These are phyloP conservation scores for Hippocampus abdominalis DNA, from an alignment of 2,113 vertebrate genomes.

Conservation along the genomic window DNA sequence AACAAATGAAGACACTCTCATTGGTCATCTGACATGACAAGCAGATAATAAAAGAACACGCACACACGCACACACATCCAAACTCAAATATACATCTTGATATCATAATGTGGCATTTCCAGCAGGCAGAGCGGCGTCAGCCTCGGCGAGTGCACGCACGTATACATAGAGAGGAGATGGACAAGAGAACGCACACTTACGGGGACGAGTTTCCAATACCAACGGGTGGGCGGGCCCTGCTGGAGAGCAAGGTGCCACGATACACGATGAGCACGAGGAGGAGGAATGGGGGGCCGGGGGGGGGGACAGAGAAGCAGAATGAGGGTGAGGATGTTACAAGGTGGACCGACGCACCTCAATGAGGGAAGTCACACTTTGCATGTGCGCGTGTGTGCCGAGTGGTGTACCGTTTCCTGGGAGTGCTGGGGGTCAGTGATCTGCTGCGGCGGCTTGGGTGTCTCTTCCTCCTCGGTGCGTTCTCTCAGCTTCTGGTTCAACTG, in stretches of 20 bases:
- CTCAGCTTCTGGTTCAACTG: constrained; percentile 80
- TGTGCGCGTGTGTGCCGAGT: constrained; percentile 6
- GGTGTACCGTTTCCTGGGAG: constrained; percentile 72
- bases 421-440: constrained; percentile 70
- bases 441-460: constrained; percentile 55
- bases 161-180: constrained; percentile 4
- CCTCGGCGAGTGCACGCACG: constrained; percentile 32
- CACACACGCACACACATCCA: not conserved
- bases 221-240: constrained; percentile 70
- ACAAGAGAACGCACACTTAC: constrained; percentile 60
- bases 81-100: not conserved
- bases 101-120: constrained; percentile 22
- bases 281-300: not conserved
- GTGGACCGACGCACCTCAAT: too few relatives aligned
- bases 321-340: constrained; percentile 21
- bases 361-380: not conserved
- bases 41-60: not conserved
- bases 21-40: constrained; percentile 3
- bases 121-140: constrained; percentile 46
- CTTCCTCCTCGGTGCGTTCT: constrained; percentile 77
- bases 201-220: constrained; percentile 78
- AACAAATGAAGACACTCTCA: not conserved
- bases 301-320: constrained; percentile 31
- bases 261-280: constrained; percentile 6
- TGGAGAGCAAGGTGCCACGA: constrained; percentile 35